phyloP scores from a whole-genome alignment of 2,113 vertebrate genomes.

The Epinephelus cyanopodus region DNA sequence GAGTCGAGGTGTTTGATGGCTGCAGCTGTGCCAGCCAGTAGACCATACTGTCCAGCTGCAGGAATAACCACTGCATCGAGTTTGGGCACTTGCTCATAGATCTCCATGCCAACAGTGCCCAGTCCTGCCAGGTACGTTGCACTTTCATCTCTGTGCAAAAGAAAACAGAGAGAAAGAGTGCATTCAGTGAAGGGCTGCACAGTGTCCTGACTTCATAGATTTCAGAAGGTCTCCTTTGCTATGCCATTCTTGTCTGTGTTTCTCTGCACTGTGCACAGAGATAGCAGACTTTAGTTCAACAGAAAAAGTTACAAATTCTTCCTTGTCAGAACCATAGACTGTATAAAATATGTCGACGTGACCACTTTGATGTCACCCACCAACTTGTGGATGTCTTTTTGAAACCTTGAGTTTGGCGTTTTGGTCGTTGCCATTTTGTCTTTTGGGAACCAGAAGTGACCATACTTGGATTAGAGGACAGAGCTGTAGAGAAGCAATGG shows the following conservation, averaged over 20 bases:
- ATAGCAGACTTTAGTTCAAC: not conserved
- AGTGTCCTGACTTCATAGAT: too few relatives aligned
- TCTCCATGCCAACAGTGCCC: slow-evolving; percentile 91
- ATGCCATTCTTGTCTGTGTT: not conserved
- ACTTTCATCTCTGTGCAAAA: slow-evolving; percentile 85
- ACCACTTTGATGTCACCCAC: too few relatives aligned
- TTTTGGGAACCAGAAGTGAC: too few relatives aligned
- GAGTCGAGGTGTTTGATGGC: slow-evolving; percentile 92
- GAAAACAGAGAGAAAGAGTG: slow-evolving; percentile 20
- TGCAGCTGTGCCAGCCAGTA: slow-evolving; percentile 89
- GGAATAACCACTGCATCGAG: slow-evolving; percentile 91
- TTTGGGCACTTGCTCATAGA: slow-evolving; percentile 90
- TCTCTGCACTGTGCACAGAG: not conserved
- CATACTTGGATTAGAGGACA: too few relatives aligned
- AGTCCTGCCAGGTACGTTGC: slow-evolving; percentile 89
- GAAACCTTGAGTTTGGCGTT: too few relatives aligned
- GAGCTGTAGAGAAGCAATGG: too few relatives aligned
- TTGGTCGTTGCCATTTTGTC: too few relatives aligned
- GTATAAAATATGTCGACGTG: too few relatives aligned
- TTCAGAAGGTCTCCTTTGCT: not conserved
- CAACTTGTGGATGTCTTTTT: too few relatives aligned
- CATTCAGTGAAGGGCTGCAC: not conserved
- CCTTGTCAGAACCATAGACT: not conserved
- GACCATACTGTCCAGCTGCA: slow-evolving; percentile 87
- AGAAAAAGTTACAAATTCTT: not conserved